Conservation (phyloP, 2,888 invertebrate species). For the Alloplasta piceator region DNA sequence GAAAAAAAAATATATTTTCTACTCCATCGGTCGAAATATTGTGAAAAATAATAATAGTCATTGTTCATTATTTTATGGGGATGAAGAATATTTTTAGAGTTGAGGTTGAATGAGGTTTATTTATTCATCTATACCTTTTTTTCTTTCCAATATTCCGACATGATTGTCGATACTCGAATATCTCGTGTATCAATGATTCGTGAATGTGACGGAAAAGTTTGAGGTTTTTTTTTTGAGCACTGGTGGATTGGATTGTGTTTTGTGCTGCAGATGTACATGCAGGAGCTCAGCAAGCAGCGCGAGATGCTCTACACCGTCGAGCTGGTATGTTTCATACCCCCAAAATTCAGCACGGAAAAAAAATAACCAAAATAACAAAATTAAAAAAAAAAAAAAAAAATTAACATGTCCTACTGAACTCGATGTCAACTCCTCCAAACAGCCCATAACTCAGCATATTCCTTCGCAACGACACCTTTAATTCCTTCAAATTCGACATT, state of each 20-base stretch:
- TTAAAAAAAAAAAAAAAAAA: conserved; percentile 24
- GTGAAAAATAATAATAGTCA: conserved; percentile 3
- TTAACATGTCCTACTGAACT: conserved; percentile 54
- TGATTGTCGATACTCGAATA: background rate
- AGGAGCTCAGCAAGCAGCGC: conserved; percentile 95
- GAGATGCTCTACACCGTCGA: conserved; percentile 93
- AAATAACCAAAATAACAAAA: conserved; percentile 51
- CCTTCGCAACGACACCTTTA: conserved; percentile 41
- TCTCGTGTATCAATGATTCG: conserved; percentile 41
- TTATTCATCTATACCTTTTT: background rate
- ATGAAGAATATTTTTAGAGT: background rate
- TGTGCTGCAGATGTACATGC: conserved; percentile 91
- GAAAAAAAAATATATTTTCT: background rate
- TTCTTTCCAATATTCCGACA: background rate
- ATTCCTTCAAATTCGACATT: conserved; percentile 31
- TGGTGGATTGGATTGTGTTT: conserved; percentile 82
- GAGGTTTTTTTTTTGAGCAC: conserved; percentile 78
- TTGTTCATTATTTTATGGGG: conserved; percentile 22
- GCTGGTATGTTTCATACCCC: conserved; percentile 88
- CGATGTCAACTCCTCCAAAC: conserved; percentile 36
- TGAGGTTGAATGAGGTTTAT: background rate
- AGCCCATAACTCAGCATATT: conserved; percentile 15
- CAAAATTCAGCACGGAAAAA: conserved; percentile 65
- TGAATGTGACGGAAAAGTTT: conserved; percentile 74
- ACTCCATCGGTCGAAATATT: background rate